Percentiles rank a stretch among this genome's conserved stretches.
Evolutionary conservation across 37 sponge, comb jelly and placozoan genomes (phyloP).

Genomic region (Haliclona indistincta): DNA sequence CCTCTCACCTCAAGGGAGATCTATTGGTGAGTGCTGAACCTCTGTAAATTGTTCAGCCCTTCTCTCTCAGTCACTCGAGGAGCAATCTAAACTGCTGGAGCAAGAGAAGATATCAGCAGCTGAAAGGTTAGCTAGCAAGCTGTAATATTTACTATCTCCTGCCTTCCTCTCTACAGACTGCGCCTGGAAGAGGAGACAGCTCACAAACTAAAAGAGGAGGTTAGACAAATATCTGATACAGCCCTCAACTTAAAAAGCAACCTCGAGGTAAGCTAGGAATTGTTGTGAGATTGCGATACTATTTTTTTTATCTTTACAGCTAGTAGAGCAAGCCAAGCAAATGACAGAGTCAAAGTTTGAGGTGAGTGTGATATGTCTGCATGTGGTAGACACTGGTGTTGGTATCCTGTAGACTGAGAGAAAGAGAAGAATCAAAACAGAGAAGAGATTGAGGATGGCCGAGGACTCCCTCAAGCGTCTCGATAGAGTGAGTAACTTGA

Average conservation of each 20-base stretch:
- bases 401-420: constrained; percentile 56
- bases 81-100: constrained; percentile 42
- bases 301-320: constrained; percentile 5
- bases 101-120: constrained; percentile 50
- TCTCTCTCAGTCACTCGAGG: constrained; percentile 50
- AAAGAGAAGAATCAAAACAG: constrained; percentile 78
- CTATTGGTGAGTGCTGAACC: constrained; percentile 49
- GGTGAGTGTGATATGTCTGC: not conserved
- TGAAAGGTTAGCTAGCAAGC: constrained; percentile 21
- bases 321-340: constrained; percentile 53
- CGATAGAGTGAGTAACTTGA: constrained; percentile 46
- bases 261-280: constrained; percentile 45
- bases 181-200: constrained; percentile 57
- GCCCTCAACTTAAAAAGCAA: constrained; percentile 43
- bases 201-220: constrained; percentile 67
- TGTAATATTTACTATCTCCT: not conserved
- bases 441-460: constrained; percentile 84
- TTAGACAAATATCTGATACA: constrained; percentile 60
- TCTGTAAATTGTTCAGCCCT: not conserved
- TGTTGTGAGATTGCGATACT: not conserved
- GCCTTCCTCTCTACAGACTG: constrained; percentile 29
- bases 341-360: constrained; percentile 51
- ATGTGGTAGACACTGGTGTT: not conserved
- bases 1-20: constrained; percentile 71
- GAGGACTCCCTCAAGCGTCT: constrained; percentile 95